Conservation (phyloP, 2,113 vertebrate genomes). For the Mionectes macconnelli region DNA sequence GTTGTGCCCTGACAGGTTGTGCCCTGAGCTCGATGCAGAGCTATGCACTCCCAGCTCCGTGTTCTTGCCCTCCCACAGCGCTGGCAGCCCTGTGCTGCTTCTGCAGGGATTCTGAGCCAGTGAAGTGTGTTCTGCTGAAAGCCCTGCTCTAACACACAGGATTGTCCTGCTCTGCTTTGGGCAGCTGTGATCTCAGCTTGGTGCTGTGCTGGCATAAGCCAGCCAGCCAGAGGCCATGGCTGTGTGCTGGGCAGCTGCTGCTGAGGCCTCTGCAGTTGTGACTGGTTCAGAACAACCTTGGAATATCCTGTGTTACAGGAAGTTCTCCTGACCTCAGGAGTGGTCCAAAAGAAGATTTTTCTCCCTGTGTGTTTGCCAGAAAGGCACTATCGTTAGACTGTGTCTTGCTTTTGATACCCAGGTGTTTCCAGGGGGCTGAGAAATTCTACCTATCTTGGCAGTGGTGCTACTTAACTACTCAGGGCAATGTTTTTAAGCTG, state of each 20-base stretch:
- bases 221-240: neutral
- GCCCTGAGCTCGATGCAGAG: neutral
- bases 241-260: neutral
- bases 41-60: fast-evolving
- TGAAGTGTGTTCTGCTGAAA: neutral
- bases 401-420: neutral
- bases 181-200: neutral
- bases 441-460: neutral
- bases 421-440: neutral
- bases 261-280: neutral
- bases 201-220: neutral
- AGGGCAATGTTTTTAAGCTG: neutral
- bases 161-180: neutral
- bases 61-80: fast-evolving
- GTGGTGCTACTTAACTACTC: neutral
- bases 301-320: neutral
- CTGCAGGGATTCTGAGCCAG: neutral
- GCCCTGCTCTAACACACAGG: neutral
- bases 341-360: neutral
- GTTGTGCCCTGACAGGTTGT: neutral
- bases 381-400: neutral
- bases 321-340: neutral
- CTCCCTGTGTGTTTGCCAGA: neutral
- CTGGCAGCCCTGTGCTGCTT: neutral
- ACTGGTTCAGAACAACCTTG: neutral